These are phyloP conservation scores for Heterochromis multidens DNA, from an alignment of 2,113 vertebrate genomes.

Conservation along the genomic window DNA sequence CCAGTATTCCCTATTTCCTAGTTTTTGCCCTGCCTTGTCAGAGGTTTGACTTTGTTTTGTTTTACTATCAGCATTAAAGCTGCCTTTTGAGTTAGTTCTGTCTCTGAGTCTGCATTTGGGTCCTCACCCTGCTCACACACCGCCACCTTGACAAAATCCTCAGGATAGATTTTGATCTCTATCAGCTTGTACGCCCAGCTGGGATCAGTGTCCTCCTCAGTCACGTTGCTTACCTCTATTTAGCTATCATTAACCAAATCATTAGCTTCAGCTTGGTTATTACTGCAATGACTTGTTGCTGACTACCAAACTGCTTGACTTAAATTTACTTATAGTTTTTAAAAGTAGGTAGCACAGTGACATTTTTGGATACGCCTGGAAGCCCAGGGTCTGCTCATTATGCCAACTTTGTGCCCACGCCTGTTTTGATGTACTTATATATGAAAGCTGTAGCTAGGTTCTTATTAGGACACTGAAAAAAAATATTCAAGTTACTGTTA, in stretches of 20 bases:
- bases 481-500: not conserved
- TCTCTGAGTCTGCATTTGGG: too few species aligned
- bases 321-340: fast-evolving
- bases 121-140: too few species aligned
- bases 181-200: too few species aligned
- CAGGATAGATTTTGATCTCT: too few species aligned
- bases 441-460: not conserved
- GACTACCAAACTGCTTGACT: not conserved
- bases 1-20: too few species aligned
- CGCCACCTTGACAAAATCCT: too few species aligned
- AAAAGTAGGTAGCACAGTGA: not conserved
- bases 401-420: not conserved
- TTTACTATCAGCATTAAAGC: too few species aligned
- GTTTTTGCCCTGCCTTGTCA: too few species aligned
- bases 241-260: not conserved
- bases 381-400: not conserved
- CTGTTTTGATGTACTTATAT: not conserved
- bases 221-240: not conserved
- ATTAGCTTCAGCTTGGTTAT: not conserved
- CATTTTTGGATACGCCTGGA: fast-evolving
- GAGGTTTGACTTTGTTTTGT: too few species aligned
- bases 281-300: not conserved
- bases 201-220: not conserved
- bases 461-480: fast-evolving
- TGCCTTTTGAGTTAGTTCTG: too few species aligned